Conservation (phyloP, 2,888 invertebrate genomes). For the Palloptera scutellata region DNA sequence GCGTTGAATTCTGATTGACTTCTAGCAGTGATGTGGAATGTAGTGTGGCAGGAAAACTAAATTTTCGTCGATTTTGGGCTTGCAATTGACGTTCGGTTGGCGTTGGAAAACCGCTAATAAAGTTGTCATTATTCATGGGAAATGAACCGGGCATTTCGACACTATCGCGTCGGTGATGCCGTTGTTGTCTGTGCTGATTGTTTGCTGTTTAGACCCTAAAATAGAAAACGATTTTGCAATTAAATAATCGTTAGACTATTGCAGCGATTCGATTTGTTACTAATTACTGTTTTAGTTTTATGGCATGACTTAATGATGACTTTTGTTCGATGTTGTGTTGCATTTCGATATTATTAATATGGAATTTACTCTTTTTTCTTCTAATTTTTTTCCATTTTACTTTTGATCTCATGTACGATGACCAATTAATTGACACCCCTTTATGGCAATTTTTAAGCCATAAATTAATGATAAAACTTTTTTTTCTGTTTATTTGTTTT, state of each 20-base stretch:
- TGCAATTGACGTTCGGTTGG: constrained; percentile 54
- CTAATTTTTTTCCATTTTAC: too few species aligned
- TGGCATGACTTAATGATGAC: constrained; percentile 41
- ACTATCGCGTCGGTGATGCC: not conserved
- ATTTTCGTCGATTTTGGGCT: constrained; percentile 65
- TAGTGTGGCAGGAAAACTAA: constrained; percentile 69
- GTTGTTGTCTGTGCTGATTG: not conserved
- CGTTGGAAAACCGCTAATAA: constrained; percentile 51
- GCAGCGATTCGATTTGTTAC: constrained; percentile 26
- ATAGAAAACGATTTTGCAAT: constrained; percentile 4
- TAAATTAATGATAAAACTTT: too few species aligned
- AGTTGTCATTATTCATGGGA: constrained; percentile 55
- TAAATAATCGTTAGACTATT: constrained; percentile 11
- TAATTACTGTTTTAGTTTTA: constrained; percentile 39
- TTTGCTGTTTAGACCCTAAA: not conserved
- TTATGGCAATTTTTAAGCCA: constrained; percentile 35
- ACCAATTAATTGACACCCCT: constrained; percentile 48
- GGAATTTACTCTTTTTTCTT: too few species aligned
- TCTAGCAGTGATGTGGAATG: constrained; percentile 61
- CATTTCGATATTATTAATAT: not conserved
- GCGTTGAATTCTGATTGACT: constrained; percentile 59
- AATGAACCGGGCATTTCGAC: constrained; percentile 50
- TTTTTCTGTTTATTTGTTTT: too few species aligned
- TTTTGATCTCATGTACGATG: constrained; percentile 42
- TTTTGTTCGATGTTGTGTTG: constrained; percentile 24